Evolutionary conservation across 92 coral and sea anemone species (phyloP).

Genomic region (Parazoanthus swiftii): DNA sequence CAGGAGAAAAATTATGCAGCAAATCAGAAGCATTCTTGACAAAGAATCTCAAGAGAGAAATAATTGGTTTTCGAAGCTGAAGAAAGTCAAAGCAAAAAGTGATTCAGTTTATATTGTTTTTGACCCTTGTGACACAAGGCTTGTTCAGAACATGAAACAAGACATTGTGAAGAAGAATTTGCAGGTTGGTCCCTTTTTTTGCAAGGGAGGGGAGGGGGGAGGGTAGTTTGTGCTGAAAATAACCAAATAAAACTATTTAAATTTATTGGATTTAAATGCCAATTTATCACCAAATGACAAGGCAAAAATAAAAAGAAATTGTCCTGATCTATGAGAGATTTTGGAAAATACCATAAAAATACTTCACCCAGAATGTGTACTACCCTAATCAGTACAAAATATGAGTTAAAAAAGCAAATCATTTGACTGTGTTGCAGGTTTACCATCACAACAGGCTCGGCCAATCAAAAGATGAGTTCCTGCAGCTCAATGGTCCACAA

Average conservation of each 20-base stretch:
- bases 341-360: not conserved
- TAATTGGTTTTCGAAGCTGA: slow-evolving; percentile 75
- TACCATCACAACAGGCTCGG: slow-evolving; percentile 77
- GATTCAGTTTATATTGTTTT: slow-evolving; percentile 77
- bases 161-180: slow-evolving; percentile 65
- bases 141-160: slow-evolving; percentile 62
- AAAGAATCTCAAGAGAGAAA: slow-evolving; percentile 64
- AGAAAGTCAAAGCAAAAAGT: slow-evolving; percentile 64
- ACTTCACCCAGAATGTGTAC: not conserved
- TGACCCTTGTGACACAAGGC: slow-evolving; percentile 79
- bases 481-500: slow-evolving; percentile 66
- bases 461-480: slow-evolving; percentile 81
- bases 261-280: no score
- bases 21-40: slow-evolving; percentile 65
- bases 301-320: no score
- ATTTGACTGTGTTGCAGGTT: slow-evolving; percentile 53
- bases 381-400: no score
- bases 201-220: not conserved
- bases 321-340: no score
- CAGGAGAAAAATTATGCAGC: slow-evolving; percentile 72
- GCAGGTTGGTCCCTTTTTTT: slow-evolving; percentile 56
- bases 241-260: no score
- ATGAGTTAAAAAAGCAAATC: no score
- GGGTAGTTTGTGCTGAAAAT: not conserved
- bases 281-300: no score